Conservation (phyloP, 2,888 invertebrate species). For the Rotaria magnacalcarata region DNA sequence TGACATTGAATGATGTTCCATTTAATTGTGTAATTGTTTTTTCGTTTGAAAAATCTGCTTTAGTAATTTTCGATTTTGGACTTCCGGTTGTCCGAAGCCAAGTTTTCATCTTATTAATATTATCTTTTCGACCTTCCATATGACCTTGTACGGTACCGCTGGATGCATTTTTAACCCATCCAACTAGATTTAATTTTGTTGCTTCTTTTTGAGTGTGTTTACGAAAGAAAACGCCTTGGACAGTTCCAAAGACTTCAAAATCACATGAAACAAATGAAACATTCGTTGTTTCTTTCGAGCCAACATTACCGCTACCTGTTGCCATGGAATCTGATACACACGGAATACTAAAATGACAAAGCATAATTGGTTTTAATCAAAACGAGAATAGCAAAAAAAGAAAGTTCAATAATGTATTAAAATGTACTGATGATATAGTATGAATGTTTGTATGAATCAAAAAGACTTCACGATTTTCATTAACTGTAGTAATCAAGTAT, state of each 20-base stretch:
- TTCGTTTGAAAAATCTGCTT: constrained; percentile 43
- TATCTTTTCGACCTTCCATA: constrained; percentile 40
- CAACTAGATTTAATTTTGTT: constrained; percentile 38
- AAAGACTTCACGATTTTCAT: neutral
- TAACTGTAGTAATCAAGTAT: neutral
- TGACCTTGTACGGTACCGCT: constrained; percentile 46
- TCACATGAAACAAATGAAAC: constrained; percentile 11
- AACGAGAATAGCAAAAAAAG: too few species aligned
- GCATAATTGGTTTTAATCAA: neutral
- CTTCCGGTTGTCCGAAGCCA: constrained; percentile 44
- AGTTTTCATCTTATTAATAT: constrained; percentile 42
- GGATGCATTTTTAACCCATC: constrained; percentile 45
- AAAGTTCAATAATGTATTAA: too few species aligned
- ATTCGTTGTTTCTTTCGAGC: neutral
- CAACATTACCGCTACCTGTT: neutral
- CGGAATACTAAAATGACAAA: neutral
- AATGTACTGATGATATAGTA: neutral
- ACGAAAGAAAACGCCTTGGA: constrained; percentile 47
- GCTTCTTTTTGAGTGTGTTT: constrained; percentile 45
- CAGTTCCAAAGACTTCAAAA: constrained; percentile 46
- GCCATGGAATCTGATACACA: neutral
- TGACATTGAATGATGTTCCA: neutral
- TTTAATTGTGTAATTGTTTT: neutral
- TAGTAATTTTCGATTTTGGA: constrained; percentile 45
- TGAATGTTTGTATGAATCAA: neutral